Conservation (phyloP, 2,888 invertebrate species). For the Antheraea assamensis region DNA sequence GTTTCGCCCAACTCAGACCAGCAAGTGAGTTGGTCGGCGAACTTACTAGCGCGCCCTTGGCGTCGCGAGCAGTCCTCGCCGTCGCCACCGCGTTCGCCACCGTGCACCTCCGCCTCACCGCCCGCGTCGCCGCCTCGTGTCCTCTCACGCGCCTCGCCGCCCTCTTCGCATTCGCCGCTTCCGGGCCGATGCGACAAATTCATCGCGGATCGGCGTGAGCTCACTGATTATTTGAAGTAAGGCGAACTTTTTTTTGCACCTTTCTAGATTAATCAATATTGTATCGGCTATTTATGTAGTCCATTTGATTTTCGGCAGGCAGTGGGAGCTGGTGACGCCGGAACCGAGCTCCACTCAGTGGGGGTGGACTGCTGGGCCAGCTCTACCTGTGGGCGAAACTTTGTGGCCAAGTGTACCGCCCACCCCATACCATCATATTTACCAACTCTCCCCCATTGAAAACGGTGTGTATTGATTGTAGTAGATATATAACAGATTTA, state of each 20-base stretch:
- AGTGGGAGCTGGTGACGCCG: background rate
- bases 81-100: constrained; percentile 31
- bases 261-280: too few relatives aligned
- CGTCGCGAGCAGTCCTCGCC: constrained; percentile 39
- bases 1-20: background rate
- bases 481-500: background rate
- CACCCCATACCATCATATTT: background rate
- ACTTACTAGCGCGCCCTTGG: constrained; percentile 22
- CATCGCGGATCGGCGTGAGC: constrained; percentile 46
- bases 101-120: constrained; percentile 29
- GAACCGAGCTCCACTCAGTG: background rate
- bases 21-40: background rate
- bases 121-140: constrained; percentile 23
- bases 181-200: constrained; percentile 45
- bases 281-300: background rate
- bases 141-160: constrained; percentile 32
- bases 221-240: constrained; percentile 33
- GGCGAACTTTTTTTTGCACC: background rate
- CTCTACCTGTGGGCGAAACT: background rate
- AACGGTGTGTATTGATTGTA: background rate
- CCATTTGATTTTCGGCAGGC: background rate
- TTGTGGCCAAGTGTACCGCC: background rate
- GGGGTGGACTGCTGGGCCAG: background rate
- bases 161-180: constrained; percentile 29
- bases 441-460: background rate